A percentile compares a stretch with the other conserved stretches of the same genome.
Conservation (phyloP, 2,888 invertebrate species). For the Aleiodes testaceus region DNA sequence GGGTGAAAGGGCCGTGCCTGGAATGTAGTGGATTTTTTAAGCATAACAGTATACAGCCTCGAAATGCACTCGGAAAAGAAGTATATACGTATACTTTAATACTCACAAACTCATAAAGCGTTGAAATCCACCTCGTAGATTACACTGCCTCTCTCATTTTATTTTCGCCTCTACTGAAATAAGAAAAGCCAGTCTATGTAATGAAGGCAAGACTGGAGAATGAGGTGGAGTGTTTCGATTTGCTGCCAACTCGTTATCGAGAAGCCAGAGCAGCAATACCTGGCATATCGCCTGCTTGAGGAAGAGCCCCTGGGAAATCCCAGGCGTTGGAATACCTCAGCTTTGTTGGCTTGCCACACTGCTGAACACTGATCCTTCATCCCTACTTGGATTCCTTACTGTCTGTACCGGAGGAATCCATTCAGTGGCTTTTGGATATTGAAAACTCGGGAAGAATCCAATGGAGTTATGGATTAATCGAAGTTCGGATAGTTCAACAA, state of each 20-base stretch:
- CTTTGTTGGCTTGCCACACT: conserved; percentile 33
- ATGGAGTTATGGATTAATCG: too few relatives aligned
- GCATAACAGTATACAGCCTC: not conserved
- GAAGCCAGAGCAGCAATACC: not conserved
- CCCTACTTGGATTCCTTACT: conserved; percentile 9
- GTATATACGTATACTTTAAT: conserved; percentile 4
- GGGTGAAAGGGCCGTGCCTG: not conserved
- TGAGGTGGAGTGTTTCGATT: not conserved
- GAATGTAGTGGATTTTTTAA: not conserved
- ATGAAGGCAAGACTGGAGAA: not conserved
- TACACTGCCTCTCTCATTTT: not conserved
- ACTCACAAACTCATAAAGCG: conserved; percentile 9
- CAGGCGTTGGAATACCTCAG: conserved; percentile 9
- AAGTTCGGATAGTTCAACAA: too few relatives aligned
- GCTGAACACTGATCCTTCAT: conserved; percentile 24
- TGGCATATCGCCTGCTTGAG: conserved; percentile 31
- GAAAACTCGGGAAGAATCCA: too few relatives aligned
- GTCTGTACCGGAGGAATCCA: not conserved
- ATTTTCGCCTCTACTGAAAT: not conserved
- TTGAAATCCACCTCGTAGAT: conserved; percentile 2
- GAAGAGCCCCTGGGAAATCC: conserved; percentile 25
- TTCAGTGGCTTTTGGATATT: too few relatives aligned
- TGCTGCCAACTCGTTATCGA: conserved; percentile 26
- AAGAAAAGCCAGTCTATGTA: not conserved
- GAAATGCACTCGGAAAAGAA: not conserved